Base-by-base conservation (phyloP, 1,140 invertebrate genomes). In the Elysia chlorotica region DNA sequence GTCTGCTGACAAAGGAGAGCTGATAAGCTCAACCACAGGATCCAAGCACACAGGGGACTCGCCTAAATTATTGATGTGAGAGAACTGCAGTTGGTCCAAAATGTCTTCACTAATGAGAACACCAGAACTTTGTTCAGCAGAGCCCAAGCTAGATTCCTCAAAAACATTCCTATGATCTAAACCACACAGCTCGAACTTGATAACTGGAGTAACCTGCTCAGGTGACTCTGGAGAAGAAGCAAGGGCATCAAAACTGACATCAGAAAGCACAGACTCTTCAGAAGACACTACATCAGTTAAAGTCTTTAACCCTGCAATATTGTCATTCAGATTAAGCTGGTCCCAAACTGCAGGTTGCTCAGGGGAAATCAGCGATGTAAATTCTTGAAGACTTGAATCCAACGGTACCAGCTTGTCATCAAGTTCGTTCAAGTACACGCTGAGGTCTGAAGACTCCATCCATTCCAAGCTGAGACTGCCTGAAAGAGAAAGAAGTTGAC, bases 391-490 rank as follows among this genome's bases (percentile, higher is more conserved):
- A 54, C n/a, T 61, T n/a, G 48, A 23, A 6, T 71, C 68, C 56
- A 61, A 31, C 30, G 68, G 57, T 21, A 31, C 21, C 35, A 61
- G 56, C 35, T 33, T 38, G 30, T 59, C 66, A 25, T 31, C 65
- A 28, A 77, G 37, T 31, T 35, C 67, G 14, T 75, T 71, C 19
- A 81, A 48, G 33, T 74, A 70, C 31, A 75, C 57, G 25, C 61
- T 56, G 21, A 81, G 33, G 66, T 76, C 76, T 17, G 63, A 41
- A 2, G 71, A 73, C 33, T 82, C 81, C 81, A 82, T 82, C 81
- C 81, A 82, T 21, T 79, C 76, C 17, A 67, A 25, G 61, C 71
- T 65, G 23, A 80, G 73, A 4, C 74, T 68, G 75, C 77, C 78
- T 80, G 70, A 25, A 73, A 72, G 59, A 17, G 67, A 17, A 56